Percentiles rank a stretch among this genome's conserved stretches.
Conservation (phyloP, 2,113 vertebrate genomes). For the Tylochromis polylepis region DNA sequence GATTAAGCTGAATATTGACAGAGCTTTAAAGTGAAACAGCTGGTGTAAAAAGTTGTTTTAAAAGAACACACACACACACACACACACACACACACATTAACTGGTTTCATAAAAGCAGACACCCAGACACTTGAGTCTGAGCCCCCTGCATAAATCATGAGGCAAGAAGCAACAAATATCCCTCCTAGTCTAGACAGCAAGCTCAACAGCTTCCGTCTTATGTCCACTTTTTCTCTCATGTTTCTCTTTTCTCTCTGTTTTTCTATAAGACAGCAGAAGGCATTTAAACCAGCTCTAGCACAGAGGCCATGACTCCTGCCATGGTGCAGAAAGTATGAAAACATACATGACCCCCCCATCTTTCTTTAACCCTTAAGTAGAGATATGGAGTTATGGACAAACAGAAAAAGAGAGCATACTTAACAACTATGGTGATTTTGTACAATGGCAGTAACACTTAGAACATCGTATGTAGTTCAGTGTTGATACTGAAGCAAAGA, state of each 20-base stretch:
- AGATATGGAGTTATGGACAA: neutral
- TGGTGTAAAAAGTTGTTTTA: neutral
- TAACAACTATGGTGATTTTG: neutral
- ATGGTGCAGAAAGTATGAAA: slow-evolving; percentile 30
- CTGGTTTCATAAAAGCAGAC: neutral
- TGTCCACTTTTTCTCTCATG: slow-evolving; percentile 45
- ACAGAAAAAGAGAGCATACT: neutral
- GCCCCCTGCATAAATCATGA: slow-evolving; percentile 29
- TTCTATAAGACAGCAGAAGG: slow-evolving; percentile 56
- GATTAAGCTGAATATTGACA: neutral
- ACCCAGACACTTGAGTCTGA: neutral
- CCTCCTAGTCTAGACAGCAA: slow-evolving; percentile 68
- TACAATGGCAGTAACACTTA: neutral
- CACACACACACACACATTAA: neutral
- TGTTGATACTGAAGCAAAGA: neutral
- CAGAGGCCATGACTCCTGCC: neutral
- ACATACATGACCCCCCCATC: neutral
- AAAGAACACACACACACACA: neutral
- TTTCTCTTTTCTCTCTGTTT: slow-evolving; percentile 35
- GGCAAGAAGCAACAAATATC: slow-evolving; percentile 60
- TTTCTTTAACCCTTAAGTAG: neutral
- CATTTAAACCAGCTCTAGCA: slow-evolving; percentile 56
- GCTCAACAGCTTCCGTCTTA: slow-evolving; percentile 65
- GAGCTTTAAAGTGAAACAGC: neutral
- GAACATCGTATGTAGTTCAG: neutral